Evolutionary conservation across 2,113 vertebrate genomes (phyloP).

Genomic region (Otis tarda): DNA sequence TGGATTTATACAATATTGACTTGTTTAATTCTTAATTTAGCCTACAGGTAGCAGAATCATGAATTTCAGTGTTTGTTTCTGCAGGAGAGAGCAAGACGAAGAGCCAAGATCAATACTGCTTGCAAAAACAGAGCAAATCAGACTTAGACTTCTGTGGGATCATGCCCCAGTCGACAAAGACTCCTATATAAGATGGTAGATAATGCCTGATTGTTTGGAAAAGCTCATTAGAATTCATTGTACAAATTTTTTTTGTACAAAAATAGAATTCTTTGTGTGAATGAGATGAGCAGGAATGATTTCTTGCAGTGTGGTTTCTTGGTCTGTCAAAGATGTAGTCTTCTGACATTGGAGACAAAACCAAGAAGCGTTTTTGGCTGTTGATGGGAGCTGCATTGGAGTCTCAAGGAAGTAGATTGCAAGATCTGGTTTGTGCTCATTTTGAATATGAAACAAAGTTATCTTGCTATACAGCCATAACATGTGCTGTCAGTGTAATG

Average conservation of each 20-base stretch:
- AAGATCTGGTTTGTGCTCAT: neutral
- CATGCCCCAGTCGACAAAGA: neutral
- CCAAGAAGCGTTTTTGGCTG: neutral
- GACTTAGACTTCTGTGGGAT: neutral
- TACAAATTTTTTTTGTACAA: neutral
- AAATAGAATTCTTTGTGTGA: constrained; percentile 15
- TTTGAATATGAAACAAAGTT: neutral
- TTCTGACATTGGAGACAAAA: neutral
- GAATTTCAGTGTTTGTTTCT: constrained; percentile 53
- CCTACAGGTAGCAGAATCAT: constrained; percentile 10
- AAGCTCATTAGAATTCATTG: neutral
- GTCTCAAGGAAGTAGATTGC: neutral
- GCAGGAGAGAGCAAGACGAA: neutral
- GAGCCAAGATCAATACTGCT: constrained; percentile 54
- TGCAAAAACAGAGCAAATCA: constrained; percentile 11
- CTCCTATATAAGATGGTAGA: constrained; percentile 2
- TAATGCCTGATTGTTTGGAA: constrained; percentile 33
- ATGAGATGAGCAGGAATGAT: neutral
- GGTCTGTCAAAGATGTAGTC: neutral
- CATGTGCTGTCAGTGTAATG: neutral
- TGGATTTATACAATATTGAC: neutral
- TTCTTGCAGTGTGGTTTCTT: neutral
- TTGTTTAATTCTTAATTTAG: constrained; percentile 32
- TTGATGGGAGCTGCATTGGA: neutral
- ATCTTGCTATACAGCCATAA: neutral